Evolutionary conservation across 2,797 vertebrate genomes (phyloP).

Genomic region (Malurus splendens): DNA sequence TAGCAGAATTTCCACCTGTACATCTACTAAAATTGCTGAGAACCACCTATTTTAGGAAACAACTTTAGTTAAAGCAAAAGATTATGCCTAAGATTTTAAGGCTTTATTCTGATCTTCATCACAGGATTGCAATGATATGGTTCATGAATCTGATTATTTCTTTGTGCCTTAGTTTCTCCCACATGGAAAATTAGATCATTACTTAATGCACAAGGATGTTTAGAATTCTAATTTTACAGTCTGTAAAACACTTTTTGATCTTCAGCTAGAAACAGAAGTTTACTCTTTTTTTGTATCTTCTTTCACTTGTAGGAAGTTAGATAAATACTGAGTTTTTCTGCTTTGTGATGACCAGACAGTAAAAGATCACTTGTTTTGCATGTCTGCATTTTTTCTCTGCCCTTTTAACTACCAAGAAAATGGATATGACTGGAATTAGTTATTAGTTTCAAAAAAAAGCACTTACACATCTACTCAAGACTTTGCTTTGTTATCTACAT

Average conservation of each 20-base stretch:
- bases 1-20: not conserved
- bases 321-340: not conserved
- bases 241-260: not conserved
- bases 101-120: not conserved
- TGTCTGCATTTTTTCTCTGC: not conserved
- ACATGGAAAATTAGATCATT: not conserved
- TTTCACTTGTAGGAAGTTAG: constrained; percentile 36
- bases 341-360: not conserved
- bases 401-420: not conserved
- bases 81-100: not conserved
- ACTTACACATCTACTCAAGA: not conserved
- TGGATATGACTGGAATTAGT: not conserved
- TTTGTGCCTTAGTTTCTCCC: not conserved
- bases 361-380: not conserved
- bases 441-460: not conserved
- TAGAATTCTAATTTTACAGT: not conserved
- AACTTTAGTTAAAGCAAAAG: not conserved
- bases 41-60: not conserved
- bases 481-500: not conserved
- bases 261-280: not conserved
- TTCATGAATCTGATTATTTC: not conserved
- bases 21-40: not conserved
- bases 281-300: constrained; percentile 45
- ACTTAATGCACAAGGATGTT: not conserved
- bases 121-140: not conserved